Base-by-base conservation (phyloP, 2,113 vertebrate genomes). In the Mellivora capensis region DNA sequence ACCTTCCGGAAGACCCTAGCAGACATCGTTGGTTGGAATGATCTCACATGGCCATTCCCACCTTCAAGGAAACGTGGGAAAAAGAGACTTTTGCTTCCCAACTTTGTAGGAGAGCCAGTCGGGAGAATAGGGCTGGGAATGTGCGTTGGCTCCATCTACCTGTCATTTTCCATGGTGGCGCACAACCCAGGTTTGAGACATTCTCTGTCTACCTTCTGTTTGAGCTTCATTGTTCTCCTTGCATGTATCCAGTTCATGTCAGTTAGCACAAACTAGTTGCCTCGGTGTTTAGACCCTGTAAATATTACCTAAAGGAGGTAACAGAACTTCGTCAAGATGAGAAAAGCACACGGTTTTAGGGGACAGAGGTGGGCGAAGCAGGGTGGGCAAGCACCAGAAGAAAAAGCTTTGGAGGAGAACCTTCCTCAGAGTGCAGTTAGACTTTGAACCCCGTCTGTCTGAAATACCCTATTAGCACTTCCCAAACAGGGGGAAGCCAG, bases 281-380 rank as follows among this genome's bases (percentile, higher is more conserved):
- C 54, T 95, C 61, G n/a, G n/a, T 34, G 42, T 82, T 91, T 61
- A 90, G 81, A 74, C 8, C 72, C 80, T 34, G 34, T 54, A 44
- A 72, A 87, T 80, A 91, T 83, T 90, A 69, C 80, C 74, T 61
- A 84, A 84, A 25, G 44, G 34, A 87, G 23, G 44, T 87, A 69
- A 44, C 44, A 79, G 82, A n/a, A 27, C 49, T 82, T 90, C 80
- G 82, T 59, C 20, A 59, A 76, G 80, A 81, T 42, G 34, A 91
- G 39, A 59, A 96, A 84, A 84, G 44, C 29, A 59, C 54, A 62
- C 42, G 17, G 27, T 3, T 72, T 76, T 37, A 6, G 61, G 74
- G 44, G 62, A 67, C 27, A 47, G 86, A 37, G 37, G 34, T 29
- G 0, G 31, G 13, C 9, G 29, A n/a, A 69, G 82, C 49, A 94